phyloP scores from a whole-genome alignment of 2,113 vertebrate species.

The Agelaius phoeniceus region DNA sequence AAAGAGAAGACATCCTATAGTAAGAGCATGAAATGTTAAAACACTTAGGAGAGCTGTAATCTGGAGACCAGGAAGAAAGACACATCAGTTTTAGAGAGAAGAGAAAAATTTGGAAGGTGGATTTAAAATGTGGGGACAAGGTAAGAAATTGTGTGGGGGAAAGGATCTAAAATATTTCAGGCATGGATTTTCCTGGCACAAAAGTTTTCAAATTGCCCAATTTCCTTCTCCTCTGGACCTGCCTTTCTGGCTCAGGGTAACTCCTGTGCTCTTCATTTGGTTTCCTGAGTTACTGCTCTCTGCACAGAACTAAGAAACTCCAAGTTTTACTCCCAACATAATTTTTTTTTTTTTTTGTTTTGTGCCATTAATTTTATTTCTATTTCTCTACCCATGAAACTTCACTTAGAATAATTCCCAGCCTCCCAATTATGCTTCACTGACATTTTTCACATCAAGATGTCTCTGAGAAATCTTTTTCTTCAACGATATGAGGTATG shows the following conservation, averaged over 20 bases:
- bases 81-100: neutral
- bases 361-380: neutral
- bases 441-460: neutral
- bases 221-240: neutral
- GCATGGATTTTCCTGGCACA: neutral
- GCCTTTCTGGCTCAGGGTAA: neutral
- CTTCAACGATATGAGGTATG: neutral
- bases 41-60: neutral
- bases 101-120: neutral
- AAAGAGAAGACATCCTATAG: neutral
- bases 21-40: neutral
- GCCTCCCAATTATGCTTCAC: neutral
- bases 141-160: neutral
- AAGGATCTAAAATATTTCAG: neutral
- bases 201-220: neutral
- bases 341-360: neutral
- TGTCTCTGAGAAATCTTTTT: neutral
- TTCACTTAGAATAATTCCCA: neutral
- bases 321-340: neutral
- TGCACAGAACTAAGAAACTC: neutral
- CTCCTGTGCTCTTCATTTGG: neutral
- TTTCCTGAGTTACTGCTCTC: neutral
- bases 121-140: neutral
- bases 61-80: neutral
- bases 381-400: neutral